Percentiles rank a stretch among this genome's conserved stretches.
phyloP scores from a whole-genome alignment of 2,797 vertebrate species.

The Linurgus olivaceus region DNA sequence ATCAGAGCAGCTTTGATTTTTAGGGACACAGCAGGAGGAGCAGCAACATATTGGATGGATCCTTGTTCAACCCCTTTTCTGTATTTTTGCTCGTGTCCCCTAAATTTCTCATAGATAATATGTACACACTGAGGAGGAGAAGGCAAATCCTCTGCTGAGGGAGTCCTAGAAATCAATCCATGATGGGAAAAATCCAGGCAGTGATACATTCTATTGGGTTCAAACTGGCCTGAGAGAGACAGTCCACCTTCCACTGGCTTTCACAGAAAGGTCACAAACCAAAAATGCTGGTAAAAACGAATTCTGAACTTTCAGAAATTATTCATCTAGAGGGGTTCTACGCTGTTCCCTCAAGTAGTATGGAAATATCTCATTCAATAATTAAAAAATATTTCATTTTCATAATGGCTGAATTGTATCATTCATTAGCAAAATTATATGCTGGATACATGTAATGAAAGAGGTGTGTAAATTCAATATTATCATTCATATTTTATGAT shows the following conservation, averaged over 20 bases:
- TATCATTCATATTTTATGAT: neutral
- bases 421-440: slow-evolving; percentile 29
- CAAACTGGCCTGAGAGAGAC: neutral
- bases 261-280: neutral
- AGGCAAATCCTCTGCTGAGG: neutral
- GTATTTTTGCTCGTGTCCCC: fast-evolving
- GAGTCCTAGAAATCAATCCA: neutral
- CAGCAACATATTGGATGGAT: neutral
- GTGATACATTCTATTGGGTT: neutral
- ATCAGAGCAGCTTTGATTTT: neutral
- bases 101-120: neutral
- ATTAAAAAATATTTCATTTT: neutral
- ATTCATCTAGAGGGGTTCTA: neutral
- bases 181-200: neutral
- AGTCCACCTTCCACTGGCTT: neutral
- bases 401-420: neutral
- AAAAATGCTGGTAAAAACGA: neutral
- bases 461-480: neutral
- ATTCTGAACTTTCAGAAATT: neutral
- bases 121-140: neutral
- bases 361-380: neutral
- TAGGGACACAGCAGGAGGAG: neutral
- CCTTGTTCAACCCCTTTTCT: neutral
- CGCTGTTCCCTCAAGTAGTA: neutral
- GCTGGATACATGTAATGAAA: neutral